Base-by-base conservation (phyloP, 92 coral and sea anemone genomes). In the Porites divaricata region DNA sequence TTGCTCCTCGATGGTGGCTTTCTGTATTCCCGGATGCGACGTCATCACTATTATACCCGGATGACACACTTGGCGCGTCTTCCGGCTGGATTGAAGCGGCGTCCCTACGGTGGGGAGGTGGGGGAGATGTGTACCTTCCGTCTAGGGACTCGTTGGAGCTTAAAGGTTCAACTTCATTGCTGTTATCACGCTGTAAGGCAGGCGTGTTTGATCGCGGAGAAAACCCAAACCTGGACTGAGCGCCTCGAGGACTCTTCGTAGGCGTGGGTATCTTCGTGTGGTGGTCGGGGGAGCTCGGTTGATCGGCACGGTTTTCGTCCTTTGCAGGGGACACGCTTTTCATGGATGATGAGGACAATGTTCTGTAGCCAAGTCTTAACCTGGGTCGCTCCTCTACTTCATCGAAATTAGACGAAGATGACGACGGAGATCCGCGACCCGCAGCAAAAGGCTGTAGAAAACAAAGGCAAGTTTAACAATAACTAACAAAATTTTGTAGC, bases 41-140 rank as follows among this genome's bases (percentile, higher is more conserved):
- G 86, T 94, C 98, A 86, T 96, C 99, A 88, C 99, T 96, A 84
- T 92, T 93, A 89, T 96, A 96, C 35, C 99, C 99, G 17, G 99
- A 96, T 65, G 99, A 96, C 57, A 96, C 91, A 69, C 99, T 96
- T 19, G 98, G 98, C 8, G 99, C 94, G 67, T 95, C 98, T 83
- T 92, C 97, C 24, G 87, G 73, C 45, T 81, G 81, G 48, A 87
- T 89, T 6, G 77, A 72, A 63, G 83, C 79, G 26, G 74, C 86
- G 8, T 79, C 81, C 58, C 75, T 87, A 59, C 89, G 85, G 35
- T 80, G 92, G 48, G 88, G 84, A 19, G 92, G 90, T 28, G 89
- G 76, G 22, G 98, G 93, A 25, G 95, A 89, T 6, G 81, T 76
- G 28, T 76, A 81, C 41, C 95, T 81, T 50, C 92, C 90, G 58